Percentiles rank a stretch among this genome's conserved stretches.
These are phyloP conservation scores for Nanger granti DNA, from an alignment of 2,113 vertebrate genomes.

Conservation along the genomic window DNA sequence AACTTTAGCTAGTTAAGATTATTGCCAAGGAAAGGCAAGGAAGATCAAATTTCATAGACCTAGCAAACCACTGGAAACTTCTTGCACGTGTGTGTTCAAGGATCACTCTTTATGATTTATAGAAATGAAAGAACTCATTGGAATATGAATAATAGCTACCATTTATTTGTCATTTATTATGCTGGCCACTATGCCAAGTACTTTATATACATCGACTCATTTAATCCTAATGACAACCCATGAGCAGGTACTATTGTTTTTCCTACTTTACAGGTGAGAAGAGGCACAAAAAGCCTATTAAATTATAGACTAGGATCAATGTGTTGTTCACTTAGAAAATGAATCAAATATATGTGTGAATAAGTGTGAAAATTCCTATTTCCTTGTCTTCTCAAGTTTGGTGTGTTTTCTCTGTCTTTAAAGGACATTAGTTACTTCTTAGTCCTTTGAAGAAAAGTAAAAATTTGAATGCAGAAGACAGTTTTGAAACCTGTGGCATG, in stretches of 20 bases:
- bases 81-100: slow-evolving; percentile 53
- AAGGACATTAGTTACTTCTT: slow-evolving; percentile 10
- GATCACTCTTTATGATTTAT: slow-evolving; percentile 68
- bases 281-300: not conserved
- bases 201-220: not conserved
- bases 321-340: slow-evolving; percentile 25
- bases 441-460: slow-evolving; percentile 53
- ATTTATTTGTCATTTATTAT: slow-evolving; percentile 51
- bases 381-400: slow-evolving; percentile 49
- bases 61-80: slow-evolving; percentile 52
- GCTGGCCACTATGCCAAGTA: slow-evolving; percentile 9
- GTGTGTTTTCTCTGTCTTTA: not conserved
- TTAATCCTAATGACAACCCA: not conserved
- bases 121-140: slow-evolving; percentile 57
- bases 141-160: slow-evolving; percentile 40
- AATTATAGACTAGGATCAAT: slow-evolving; percentile 32
- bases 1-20: slow-evolving; percentile 49
- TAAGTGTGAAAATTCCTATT: slow-evolving; percentile 60
- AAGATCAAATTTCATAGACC: slow-evolving; percentile 54
- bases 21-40: slow-evolving; percentile 40
- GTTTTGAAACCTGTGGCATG: slow-evolving; percentile 60
- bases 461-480: slow-evolving; percentile 60
- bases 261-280: not conserved
- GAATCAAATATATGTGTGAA: slow-evolving; percentile 49
- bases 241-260: not conserved